Evolutionary conservation across 2,888 invertebrate species (phyloP), one percentile per base, ranked within the genome.

Genomic region (Sminthurinus aureus): DNA sequence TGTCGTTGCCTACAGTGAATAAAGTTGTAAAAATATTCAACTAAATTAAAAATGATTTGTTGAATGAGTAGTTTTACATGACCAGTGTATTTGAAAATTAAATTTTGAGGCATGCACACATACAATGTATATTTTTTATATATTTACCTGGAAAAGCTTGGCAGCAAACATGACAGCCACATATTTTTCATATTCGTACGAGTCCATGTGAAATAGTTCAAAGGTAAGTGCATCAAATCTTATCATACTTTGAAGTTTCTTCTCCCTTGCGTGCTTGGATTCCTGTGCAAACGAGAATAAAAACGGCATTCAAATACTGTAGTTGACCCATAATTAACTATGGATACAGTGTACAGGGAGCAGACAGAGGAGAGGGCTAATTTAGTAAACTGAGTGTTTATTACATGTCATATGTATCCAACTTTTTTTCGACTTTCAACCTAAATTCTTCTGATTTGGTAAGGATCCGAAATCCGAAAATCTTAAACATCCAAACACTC

Each of bases 161-260:
- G 82, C 76, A 20, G 85, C 86, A 76, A 85, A 85, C 81, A 86
- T 86, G 22, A 84, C 82, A 66, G 84, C 79, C 84, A 87, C 86
- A 66, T 85, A 87, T 64, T 85, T 79, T n/a, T 86, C 86, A 51
- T 87, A 86, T 20, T 85, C 85, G 74, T 85, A 84, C 8, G 87
- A 84, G 22, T 86, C 85, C 81, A 86, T 84, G 64, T 86, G 86
- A 71, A 87, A 84, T 9, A 87, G 67, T 26, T 86, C 86, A 64
- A 79, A 83, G 18, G 78, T 51, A 13, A 84, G 79, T 0, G 79
- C 75, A 74, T 87, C 86, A 15, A 87, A 84, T 66, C 83, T 83
- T 9, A 87, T 84, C 87, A 87, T 87, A 15, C 85, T 84, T 78
- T 84, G 85, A 52, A 87, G 84, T 58, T 84, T 86, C 77, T 84